Evolutionary conservation across 2,113 vertebrate genomes (phyloP), one percentile per base, ranked within the genome.

Genomic region (Larimichthys polyactis): DNA sequence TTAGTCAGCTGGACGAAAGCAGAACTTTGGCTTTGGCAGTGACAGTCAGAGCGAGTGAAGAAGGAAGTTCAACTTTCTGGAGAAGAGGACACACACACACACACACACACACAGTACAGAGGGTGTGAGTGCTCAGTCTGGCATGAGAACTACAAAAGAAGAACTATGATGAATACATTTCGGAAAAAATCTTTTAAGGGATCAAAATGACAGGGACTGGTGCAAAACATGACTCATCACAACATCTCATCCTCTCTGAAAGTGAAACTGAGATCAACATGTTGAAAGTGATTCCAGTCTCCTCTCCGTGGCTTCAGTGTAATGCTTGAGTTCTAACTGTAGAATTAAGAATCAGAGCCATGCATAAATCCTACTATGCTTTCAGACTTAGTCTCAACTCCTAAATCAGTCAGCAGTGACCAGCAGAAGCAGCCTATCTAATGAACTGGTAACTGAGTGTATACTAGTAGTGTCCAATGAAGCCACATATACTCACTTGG

Each of bases 181-280:
- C 4, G 15, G 51, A 46, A 36, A 46, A 68, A 67, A 29, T 11
- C 3, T 16, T 17, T 16, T 0, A 22, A 49, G 5, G n/a, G 51
- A 32, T 14, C 16, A 51, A 64, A 54, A 48, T 11, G 36, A 62
- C 54, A 70, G 24, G 2, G 19, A 10, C 20, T 11, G 2, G 10
- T 32, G 22, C 32, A 29, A 58, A 11, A 48, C 32, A 49, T 65
- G 43, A 49, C 36, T 77, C 44, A 73, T 46, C 19, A 3, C 7
- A 44, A 3, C 5, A 36, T 17, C 43, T n/a, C 32, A 19, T 9
- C 52, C 7, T 48, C 22, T 46, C 27, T 40, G 0, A 66, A 60
- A 78, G 14, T 29, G 11, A 62, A 78, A 71, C 52, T 81, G n/a
- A 7, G 12, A 49, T n/a, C 69, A 71, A 70, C 63, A 32, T 68